Evolutionary conservation across 1,140 invertebrate species (phyloP).

Genomic region (Mercenaria mercenaria): DNA sequence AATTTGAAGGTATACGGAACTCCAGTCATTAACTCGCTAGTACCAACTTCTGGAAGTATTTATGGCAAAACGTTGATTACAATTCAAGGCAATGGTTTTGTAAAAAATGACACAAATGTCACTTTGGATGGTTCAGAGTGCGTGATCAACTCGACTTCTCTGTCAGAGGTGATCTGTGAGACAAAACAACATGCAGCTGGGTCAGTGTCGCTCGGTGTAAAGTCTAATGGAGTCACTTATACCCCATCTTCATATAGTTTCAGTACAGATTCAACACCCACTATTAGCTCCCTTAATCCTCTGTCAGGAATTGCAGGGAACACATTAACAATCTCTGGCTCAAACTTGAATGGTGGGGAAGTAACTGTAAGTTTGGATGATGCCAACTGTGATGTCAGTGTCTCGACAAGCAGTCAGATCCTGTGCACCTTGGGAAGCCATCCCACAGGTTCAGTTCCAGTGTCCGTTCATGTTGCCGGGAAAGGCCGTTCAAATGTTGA

Average conservation of each 20-base stretch:
- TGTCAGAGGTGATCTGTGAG: constrained; percentile 65
- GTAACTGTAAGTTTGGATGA: constrained; percentile 65
- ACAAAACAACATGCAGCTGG: constrained; percentile 58
- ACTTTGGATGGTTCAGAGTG: constrained; percentile 73
- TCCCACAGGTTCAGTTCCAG: constrained; percentile 60
- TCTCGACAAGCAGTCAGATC: constrained; percentile 33
- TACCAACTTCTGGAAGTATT: constrained; percentile 69
- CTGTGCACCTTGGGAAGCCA: constrained; percentile 71
- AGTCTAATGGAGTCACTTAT: constrained; percentile 68
- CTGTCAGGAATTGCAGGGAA: constrained; percentile 44
- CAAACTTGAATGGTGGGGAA: constrained; percentile 35
- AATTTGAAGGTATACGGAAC: background rate
- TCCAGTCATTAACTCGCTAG: constrained; percentile 33
- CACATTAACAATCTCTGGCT: constrained; percentile 70
- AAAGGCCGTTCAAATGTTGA: constrained; percentile 59
- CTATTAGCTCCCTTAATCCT: constrained; percentile 63
- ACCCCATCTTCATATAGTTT: constrained; percentile 48
- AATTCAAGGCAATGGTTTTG: constrained; percentile 77
- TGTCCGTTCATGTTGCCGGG: constrained; percentile 62
- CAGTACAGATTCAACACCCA: constrained; percentile 65
- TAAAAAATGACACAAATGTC: constrained; percentile 58
- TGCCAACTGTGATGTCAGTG: constrained; percentile 54
- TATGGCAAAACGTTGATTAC: constrained; percentile 70
- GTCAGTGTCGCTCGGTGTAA: constrained; percentile 60
- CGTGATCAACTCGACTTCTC: background rate